Conservation (phyloP, 2,113 vertebrate genomes). For the Setophaga petechia region DNA sequence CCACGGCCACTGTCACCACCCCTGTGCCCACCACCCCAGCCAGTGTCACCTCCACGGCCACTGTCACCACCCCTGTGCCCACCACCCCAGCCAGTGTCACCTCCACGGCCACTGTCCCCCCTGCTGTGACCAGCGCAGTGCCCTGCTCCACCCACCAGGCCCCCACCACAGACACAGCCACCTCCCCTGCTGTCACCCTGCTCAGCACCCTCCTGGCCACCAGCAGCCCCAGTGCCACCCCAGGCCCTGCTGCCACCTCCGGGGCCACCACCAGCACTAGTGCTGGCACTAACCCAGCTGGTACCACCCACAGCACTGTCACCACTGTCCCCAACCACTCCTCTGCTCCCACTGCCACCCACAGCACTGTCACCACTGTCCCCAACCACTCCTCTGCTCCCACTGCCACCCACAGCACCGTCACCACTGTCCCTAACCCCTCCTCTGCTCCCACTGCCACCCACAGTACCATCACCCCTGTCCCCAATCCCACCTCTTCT, state of each 20-base stretch:
- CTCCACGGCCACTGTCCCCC: too few relatives aligned
- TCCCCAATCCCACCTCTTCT: rapidly evolving
- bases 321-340: neutral
- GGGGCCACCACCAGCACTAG: neutral
- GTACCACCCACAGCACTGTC: neutral
- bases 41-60: neutral
- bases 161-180: neutral
- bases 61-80: neutral
- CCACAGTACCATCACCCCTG: too few relatives aligned
- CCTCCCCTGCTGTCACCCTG: neutral
- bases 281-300: rapidly evolving
- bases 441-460: neutral
- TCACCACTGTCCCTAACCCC: rapidly evolving
- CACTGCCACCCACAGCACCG: neutral
- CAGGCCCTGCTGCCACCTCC: neutral
- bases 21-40: rapidly evolving
- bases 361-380: neutral
- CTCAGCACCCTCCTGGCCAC: neutral
- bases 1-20: neutral
- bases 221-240: neutral
- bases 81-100: neutral
- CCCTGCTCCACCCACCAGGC: neutral
- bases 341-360: neutral
- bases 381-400: neutral
- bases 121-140: rapidly evolving